These are phyloP conservation scores for Amiota communis DNA, from an alignment of 2,888 invertebrate genomes.

Conservation along the genomic window DNA sequence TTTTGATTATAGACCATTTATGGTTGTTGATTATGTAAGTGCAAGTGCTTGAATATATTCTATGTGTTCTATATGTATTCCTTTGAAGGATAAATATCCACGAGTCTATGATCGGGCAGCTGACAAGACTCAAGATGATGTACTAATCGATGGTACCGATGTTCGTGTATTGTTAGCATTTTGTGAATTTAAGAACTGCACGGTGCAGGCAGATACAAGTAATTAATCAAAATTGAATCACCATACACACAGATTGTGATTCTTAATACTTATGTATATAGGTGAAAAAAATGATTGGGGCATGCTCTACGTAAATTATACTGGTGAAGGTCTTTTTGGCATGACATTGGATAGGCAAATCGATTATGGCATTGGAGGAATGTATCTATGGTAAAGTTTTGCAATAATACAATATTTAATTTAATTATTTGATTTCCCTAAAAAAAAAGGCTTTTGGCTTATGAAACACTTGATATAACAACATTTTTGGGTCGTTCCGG, in stretches of 20 bases:
- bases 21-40: slow-evolving; percentile 58
- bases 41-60: neutral
- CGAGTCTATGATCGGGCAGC: slow-evolving; percentile 48
- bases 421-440: neutral
- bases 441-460: slow-evolving; percentile 77
- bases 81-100: slow-evolving; percentile 45
- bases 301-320: slow-evolving; percentile 77
- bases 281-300: slow-evolving; percentile 78
- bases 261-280: slow-evolving; percentile 15
- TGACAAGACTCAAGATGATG: slow-evolving; percentile 41
- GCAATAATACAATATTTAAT: neutral
- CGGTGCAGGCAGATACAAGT: slow-evolving; percentile 69
- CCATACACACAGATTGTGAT: no score
- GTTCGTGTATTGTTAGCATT: slow-evolving; percentile 70
- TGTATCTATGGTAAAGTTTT: slow-evolving; percentile 52
- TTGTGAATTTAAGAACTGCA: slow-evolving; percentile 73
- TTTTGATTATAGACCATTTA: slow-evolving; percentile 68
- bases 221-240: slow-evolving; percentile 27
- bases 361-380: slow-evolving; percentile 72
- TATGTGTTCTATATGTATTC: neutral
- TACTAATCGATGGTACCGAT: slow-evolving; percentile 76
- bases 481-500: slow-evolving; percentile 77
- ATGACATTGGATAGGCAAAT: slow-evolving; percentile 77
- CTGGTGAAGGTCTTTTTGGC: slow-evolving; percentile 79
- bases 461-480: slow-evolving; percentile 77